Percentiles rank a stretch among this genome's conserved stretches.
These are phyloP conservation scores for Cremastinae sp. DNA, from an alignment of 2,888 invertebrate species.

Conservation along the genomic window DNA sequence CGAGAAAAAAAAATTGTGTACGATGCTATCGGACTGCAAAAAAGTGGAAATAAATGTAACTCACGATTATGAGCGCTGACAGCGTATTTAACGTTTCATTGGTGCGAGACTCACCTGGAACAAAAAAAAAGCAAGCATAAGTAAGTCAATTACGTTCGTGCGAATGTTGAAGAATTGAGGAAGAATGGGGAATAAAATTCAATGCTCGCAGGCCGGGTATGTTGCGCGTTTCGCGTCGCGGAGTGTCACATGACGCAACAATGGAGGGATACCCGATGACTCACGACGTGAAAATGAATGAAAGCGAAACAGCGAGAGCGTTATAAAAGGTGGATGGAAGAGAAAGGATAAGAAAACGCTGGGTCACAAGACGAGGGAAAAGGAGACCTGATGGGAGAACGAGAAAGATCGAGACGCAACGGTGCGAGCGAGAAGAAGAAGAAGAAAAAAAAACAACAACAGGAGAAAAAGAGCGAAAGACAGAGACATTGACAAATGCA, in stretches of 20 bases:
- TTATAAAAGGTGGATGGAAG: conserved; percentile 44
- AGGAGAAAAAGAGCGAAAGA: too few relatives aligned
- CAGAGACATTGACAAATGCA: too few relatives aligned
- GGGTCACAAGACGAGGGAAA: conserved; percentile 29
- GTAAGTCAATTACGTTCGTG: neutral
- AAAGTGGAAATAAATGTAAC: conserved; percentile 6
- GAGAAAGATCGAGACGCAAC: neutral
- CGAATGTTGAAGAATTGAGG: neutral
- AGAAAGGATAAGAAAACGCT: conserved; percentile 37
- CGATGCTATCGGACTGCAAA: neutral
- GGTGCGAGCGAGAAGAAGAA: too few relatives aligned
- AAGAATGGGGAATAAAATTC: neutral
- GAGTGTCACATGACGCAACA: conserved; percentile 55
- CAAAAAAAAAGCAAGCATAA: conserved; percentile 18
- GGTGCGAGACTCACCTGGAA: conserved; percentile 44
- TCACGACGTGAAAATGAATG: conserved; percentile 57
- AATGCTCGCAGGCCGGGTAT: neutral
- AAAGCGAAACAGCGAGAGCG: conserved; percentile 31
- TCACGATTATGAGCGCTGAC: conserved; percentile 1
- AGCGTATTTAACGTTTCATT: neutral
- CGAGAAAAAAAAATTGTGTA: neutral
- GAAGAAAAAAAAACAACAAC: too few relatives aligned
- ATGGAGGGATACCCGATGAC: conserved; percentile 53
- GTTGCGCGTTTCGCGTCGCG: conserved; percentile 19
- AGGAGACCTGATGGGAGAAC: conserved; percentile 21